Evolutionary conservation across 35 echinoderm and acorn worm species (phyloP), one percentile per base, ranked within the genome.

Genomic region (Nesometra sesokonis): DNA sequence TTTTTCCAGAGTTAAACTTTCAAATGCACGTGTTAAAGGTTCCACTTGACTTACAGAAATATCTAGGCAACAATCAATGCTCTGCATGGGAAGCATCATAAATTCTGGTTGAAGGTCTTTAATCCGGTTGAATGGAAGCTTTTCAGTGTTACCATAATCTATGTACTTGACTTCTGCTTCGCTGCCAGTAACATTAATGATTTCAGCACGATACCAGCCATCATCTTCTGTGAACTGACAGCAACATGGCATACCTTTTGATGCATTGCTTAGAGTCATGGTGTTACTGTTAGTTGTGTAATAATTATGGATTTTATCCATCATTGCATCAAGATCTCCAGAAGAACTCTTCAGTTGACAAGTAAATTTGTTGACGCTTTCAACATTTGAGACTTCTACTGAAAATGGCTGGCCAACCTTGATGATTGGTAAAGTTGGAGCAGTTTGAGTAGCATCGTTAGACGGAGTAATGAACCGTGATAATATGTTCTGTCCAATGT

Each of bases 101-200:
- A 83, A 83, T 39, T 83, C 36, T 0, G 35, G 27, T 29, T 83
- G 34, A 30, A 83, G 36, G 11, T 35, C 35, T 83, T 83, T 83
- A 11, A 83, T 38, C 37, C 81, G 15, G 11, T 83, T 35, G 3
- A 37, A 35, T 34, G 81, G 35, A 17, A 83, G 37, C 9, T 17
- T 83, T 35, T 83, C 81, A 13, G 34, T 30, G 37, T 83, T 83
- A 34, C 81, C 81, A 83, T 83, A 83, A 29, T 83, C 81, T 0
- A 83, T 31, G 32, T 83, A 83, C 27, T 37, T 83, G 34, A 83
- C 81, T 39, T 35, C 37, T 21, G 36, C 35, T 37, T 83, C n/a
- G 0, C 37, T 35, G 21, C 81, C 81, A 83, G 0, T 37, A 3
- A 83, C 0, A 30, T 39, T 38, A 21, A 39, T 29, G n/a, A 83